Conservation (phyloP, 2,797 vertebrate species). For the Mormyrops attenuatus region DNA sequence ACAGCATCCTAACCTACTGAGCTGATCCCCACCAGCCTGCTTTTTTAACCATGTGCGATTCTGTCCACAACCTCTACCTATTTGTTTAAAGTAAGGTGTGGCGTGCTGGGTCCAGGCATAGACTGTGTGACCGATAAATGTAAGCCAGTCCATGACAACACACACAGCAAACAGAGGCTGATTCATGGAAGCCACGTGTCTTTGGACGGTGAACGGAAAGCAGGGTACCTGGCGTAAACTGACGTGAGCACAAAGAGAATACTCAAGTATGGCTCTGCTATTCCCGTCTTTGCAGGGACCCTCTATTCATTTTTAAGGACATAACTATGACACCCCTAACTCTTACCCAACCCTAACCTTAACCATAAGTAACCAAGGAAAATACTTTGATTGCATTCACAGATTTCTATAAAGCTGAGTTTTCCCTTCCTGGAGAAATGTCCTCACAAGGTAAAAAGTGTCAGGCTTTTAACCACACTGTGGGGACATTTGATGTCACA, state of each 20-base stretch:
- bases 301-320: neutral
- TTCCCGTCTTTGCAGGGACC: neutral
- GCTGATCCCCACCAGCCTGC: neutral
- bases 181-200: neutral
- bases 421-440: neutral
- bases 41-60: neutral
- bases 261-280: neutral
- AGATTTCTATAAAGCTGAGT: neutral
- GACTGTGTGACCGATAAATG: neutral
- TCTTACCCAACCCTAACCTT: neutral
- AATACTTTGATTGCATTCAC: neutral
- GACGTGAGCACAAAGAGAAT: neutral
- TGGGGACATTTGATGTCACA: neutral
- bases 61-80: neutral
- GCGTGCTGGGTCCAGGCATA: neutral
- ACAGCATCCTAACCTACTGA: neutral
- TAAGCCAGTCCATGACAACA: neutral
- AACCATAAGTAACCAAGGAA: neutral
- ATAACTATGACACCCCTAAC: neutral
- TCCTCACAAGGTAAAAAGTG: neutral
- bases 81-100: neutral
- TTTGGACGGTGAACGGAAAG: neutral
- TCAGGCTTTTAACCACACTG: neutral
- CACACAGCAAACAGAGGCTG: neutral
- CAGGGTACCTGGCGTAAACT: neutral